phyloP scores from a whole-genome alignment of 2,113 vertebrate species.

The Promerops cafer region DNA sequence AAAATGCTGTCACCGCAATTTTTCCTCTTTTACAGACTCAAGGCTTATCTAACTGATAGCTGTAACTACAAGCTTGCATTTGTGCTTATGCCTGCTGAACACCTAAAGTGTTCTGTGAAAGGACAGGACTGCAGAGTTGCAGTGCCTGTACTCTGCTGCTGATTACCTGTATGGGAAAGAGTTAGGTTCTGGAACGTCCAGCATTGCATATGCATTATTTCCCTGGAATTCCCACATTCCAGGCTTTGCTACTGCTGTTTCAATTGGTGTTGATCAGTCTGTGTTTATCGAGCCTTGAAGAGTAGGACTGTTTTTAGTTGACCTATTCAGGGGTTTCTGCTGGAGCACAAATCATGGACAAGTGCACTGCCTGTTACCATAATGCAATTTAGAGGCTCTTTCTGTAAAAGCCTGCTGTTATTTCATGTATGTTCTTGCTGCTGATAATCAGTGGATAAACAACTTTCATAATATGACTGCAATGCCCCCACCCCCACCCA shows the following conservation, averaged over 20 bases:
- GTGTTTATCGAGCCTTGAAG: background rate
- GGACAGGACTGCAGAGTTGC: background rate
- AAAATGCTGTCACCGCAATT: background rate
- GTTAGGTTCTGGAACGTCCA: background rate
- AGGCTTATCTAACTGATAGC: background rate
- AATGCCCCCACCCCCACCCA: background rate
- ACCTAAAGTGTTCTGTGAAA: background rate
- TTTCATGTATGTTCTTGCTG: background rate
- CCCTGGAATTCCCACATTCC: background rate
- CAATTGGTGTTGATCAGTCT: background rate
- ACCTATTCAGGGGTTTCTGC: background rate
- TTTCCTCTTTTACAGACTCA: conserved; percentile 1
- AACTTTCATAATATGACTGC: conserved; percentile 44
- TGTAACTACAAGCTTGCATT: background rate
- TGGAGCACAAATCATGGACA: background rate
- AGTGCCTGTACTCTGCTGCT: background rate
- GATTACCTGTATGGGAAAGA: background rate
- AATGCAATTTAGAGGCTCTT: background rate
- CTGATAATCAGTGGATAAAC: conserved; percentile 59
- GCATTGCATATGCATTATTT: background rate
- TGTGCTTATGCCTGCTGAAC: background rate
- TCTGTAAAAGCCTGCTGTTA: conserved; percentile 35
- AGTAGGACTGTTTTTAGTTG: background rate
- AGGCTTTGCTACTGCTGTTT: background rate
- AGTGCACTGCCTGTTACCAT: background rate